Base-by-base conservation (phyloP, 2,888 invertebrate species). In the Stenoptilia bipunctidactyla region DNA sequence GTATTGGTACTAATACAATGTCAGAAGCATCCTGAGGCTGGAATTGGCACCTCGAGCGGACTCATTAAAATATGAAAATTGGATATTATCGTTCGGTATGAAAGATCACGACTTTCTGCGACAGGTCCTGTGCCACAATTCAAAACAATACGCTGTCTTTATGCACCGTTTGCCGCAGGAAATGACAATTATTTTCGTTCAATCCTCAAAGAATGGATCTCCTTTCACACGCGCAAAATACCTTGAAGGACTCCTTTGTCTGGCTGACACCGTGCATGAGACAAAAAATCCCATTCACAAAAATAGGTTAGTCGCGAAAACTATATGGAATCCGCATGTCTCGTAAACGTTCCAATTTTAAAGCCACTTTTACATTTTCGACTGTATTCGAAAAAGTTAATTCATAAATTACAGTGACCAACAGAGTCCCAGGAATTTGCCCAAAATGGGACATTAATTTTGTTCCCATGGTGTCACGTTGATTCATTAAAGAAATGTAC, bases 151-250 rank as follows among this genome's bases (percentile, higher is more conserved):
- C 37, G 40, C 44, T 52, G 53, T 52, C 56, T 58, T 58, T 59
- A 58, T 58, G 55, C 62, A 56, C 52, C 58, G 42, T 49, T 61
- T 61, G 73, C 82, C 80, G 75, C 84, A 84, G 84, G 84, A 84
- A 82, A 83, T 82, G 80, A 84, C 80, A 79, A 85, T 85, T 84
- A 84, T 80, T 75, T 76, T 69, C 73, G 68, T 66, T 59, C 68
- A 70, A 64, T 70, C 72, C 68, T 67, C 66, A 66, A 63, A 71
- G 73, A 79, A 75, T 71, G 67, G 66, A 46, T 68, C 69, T 60
- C 73, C 73, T 80, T 83, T 80, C 82, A 80, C 73, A 76, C 72
- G 76, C 66, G 72, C 73, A 68, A 74, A 82, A 79, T 79, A 76
- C 72, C 72, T 75, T 68, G 63, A 72, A 75, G 62, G 57, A 62